These are phyloP conservation scores for Halichoeres trimaculatus DNA, from an alignment of 2,113 vertebrate genomes.

Conservation along the genomic window DNA sequence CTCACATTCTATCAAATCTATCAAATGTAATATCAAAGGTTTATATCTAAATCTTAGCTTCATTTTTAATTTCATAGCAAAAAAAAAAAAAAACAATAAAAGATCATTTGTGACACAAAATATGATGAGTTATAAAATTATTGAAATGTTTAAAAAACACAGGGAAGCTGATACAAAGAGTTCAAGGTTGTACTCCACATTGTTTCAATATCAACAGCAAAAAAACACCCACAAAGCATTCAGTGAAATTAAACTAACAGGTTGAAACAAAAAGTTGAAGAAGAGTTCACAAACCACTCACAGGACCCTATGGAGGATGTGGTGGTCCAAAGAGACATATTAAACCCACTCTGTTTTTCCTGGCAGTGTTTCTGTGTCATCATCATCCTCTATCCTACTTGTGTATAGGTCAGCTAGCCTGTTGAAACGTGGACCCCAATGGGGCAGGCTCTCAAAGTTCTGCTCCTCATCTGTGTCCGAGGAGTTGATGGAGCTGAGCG, in stretches of 20 bases:
- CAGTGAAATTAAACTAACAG: too few species aligned
- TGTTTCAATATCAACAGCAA: not conserved
- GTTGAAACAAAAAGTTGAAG: too few species aligned
- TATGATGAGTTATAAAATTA: not conserved
- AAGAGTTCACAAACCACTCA: too few species aligned
- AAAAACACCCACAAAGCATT: not conserved
- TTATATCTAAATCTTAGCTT: too few species aligned
- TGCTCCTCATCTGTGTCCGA: conserved; percentile 46
- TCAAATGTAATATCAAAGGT: too few species aligned
- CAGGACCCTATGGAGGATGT: not conserved
- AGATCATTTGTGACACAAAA: not conserved
- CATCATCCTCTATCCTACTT: conserved; percentile 30
- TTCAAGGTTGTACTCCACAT: too few species aligned
- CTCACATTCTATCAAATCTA: too few species aligned
- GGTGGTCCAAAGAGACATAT: not conserved
- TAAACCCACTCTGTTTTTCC: conserved; percentile 62
- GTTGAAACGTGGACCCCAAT: conserved; percentile 61
- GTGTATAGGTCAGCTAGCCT: conserved; percentile 62
- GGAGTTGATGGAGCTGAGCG: conserved; percentile 61
- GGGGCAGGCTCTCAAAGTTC: conserved; percentile 44
- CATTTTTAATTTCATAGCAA: not conserved
- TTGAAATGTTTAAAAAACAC: too few species aligned
- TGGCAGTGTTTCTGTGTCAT: conserved; percentile 59
- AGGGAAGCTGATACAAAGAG: too few species aligned
- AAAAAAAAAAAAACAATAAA: not conserved